A percentile compares a stretch with the other conserved stretches of the same genome.
Evolutionary conservation across 2,888 invertebrate species (phyloP).

Genomic region (Nomada lathburiana): DNA sequence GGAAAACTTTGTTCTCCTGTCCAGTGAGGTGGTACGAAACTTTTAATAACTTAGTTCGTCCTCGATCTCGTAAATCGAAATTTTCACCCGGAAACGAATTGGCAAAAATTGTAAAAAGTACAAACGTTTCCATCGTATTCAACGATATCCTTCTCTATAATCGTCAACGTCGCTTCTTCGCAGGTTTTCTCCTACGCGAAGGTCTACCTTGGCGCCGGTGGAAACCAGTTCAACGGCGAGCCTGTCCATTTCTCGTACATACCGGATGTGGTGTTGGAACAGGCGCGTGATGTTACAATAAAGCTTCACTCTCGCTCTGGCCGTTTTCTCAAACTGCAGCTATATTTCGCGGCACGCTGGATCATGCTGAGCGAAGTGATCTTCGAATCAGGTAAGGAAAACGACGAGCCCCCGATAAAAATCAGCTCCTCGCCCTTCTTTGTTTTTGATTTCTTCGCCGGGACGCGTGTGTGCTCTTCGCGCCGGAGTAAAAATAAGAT

Average conservation of each 20-base stretch:
- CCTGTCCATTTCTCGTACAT: constrained; percentile 91
- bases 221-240: constrained; percentile 89
- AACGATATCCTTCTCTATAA: constrained; percentile 44
- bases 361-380: constrained; percentile 94
- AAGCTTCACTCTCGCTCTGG: constrained; percentile 92
- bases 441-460: neutral
- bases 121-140: constrained; percentile 36
- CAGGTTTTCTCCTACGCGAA: constrained; percentile 92
- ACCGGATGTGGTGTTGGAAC: constrained; percentile 90
- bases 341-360: constrained; percentile 93
- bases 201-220: constrained; percentile 91
- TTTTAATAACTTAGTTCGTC: too few relatives aligned
- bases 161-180: constrained; percentile 15
- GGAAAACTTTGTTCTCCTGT: neutral
- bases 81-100: too few relatives aligned
- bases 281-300: constrained; percentile 92
- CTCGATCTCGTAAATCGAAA: too few relatives aligned
- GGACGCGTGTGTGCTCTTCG: neutral
- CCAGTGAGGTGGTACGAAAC: too few relatives aligned
- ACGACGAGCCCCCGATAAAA: constrained; percentile 24
- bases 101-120: too few relatives aligned
- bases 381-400: constrained; percentile 90
- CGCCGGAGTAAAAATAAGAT: neutral
- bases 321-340: constrained; percentile 90
- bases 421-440: constrained; percentile 20